Percentiles rank a stretch among this genome's conserved stretches.
Evolutionary conservation across 2,797 vertebrate genomes (phyloP).

Genomic region (Lutjanus argentimaculatus): DNA sequence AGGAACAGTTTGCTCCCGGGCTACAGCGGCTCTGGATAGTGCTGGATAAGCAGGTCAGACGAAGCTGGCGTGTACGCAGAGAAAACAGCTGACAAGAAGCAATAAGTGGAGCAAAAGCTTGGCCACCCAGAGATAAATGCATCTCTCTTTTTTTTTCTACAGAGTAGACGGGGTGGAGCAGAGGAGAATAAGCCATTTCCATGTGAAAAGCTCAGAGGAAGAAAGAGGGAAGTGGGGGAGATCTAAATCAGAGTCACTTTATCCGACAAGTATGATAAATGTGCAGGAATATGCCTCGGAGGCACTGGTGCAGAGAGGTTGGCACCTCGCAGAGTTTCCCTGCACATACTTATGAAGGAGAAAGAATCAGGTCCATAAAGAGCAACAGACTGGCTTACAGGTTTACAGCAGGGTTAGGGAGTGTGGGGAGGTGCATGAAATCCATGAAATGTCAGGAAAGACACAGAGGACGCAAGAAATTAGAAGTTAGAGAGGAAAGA

Average conservation of each 20-base stretch:
- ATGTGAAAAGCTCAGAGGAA: constrained; percentile 55
- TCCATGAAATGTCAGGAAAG: constrained; percentile 24
- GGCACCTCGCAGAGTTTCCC: constrained; percentile 50
- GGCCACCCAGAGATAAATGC: constrained; percentile 60
- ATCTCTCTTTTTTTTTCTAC: constrained; percentile 27
- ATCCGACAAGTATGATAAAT: constrained; percentile 74
- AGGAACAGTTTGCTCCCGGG: constrained; percentile 58
- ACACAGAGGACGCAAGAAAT: constrained; percentile 1
- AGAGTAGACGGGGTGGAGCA: neutral
- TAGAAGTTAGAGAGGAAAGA: constrained; percentile 5
- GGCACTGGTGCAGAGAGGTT: constrained; percentile 53
- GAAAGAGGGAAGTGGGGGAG: constrained; percentile 33
- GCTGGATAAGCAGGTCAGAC: constrained; percentile 75
- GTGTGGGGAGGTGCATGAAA: neutral
- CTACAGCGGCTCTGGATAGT: constrained; percentile 43
- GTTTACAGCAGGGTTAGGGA: constrained; percentile 33
- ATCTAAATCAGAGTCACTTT: constrained; percentile 69
- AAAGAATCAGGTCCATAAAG: constrained; percentile 39
- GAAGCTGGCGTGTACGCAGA: constrained; percentile 28
- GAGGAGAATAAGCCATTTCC: constrained; percentile 61
- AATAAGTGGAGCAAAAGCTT: constrained; percentile 48
- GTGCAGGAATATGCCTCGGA: constrained; percentile 54
- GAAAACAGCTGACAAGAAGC: constrained; percentile 75
- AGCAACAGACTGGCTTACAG: constrained; percentile 32
- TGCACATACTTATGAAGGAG: constrained; percentile 38